A percentile compares a stretch with the other conserved stretches of the same genome.
These are phyloP conservation scores for Cacatua alba DNA, from an alignment of 2,113 vertebrate species.

Conservation along the genomic window DNA sequence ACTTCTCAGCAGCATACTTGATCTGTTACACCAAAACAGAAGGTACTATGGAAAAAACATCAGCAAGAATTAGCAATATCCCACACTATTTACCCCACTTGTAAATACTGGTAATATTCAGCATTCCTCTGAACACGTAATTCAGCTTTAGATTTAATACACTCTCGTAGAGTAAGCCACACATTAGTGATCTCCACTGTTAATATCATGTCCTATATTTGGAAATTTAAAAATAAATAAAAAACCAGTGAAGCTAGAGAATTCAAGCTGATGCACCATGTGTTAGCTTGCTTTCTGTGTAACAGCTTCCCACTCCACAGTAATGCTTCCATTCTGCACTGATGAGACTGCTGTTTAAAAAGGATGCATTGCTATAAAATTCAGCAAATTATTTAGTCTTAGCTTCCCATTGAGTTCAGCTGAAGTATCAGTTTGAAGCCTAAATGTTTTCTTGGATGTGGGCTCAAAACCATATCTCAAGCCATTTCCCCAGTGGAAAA, in stretches of 20 bases:
- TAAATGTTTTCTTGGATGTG: conserved; percentile 24
- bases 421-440: not conserved
- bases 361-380: not conserved
- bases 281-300: not conserved
- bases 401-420: not conserved
- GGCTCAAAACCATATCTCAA: not conserved
- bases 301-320: conserved; percentile 23
- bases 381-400: not conserved
- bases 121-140: not conserved
- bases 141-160: not conserved
- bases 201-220: not conserved
- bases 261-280: conserved; percentile 18
- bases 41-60: not conserved
- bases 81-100: not conserved
- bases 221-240: not conserved
- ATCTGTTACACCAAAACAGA: not conserved
- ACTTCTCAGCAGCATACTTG: not conserved
- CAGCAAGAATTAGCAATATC: not conserved
- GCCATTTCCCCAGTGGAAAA: not conserved
- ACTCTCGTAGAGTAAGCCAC: not conserved
- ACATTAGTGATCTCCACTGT: not conserved
- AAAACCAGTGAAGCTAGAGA: not conserved
- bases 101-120: not conserved
- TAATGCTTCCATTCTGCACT: not conserved
- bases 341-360: not conserved